A percentile compares a stretch with the other conserved stretches of the same genome.
Evolutionary conservation across 1,140 invertebrate species (phyloP).

Genomic region (Rhysida immarginata): DNA sequence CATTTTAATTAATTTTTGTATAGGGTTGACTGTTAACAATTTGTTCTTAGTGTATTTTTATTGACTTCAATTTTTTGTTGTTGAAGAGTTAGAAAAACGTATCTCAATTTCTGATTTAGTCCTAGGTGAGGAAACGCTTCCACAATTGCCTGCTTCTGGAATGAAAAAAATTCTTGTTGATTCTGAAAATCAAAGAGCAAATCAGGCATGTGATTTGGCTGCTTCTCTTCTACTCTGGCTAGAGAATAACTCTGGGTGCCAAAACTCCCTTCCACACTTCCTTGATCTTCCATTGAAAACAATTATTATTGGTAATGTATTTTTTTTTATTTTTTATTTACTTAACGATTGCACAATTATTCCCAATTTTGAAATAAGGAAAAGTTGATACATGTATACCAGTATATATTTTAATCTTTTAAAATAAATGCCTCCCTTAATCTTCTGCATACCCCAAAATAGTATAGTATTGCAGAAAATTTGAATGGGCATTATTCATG

Average conservation of each 20-base stretch:
- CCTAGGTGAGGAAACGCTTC: background rate
- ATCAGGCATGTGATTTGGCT: constrained; percentile 14
- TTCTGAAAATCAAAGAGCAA: constrained; percentile 8
- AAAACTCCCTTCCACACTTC: background rate
- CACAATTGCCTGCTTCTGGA: background rate
- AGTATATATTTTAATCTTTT: too few species aligned
- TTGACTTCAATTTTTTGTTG: background rate
- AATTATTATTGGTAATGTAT: constrained; percentile 25
- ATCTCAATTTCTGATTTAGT: too few species aligned
- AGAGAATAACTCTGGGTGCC: background rate
- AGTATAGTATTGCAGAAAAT: too few species aligned
- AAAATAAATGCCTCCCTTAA: too few species aligned
- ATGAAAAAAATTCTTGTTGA: background rate
- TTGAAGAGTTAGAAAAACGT: background rate
- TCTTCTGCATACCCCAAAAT: too few species aligned
- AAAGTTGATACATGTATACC: too few species aligned
- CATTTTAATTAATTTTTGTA: background rate
- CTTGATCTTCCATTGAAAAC: constrained; percentile 22
- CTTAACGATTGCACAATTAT: too few species aligned
- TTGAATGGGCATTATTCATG: too few species aligned
- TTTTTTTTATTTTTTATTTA: constrained; percentile 7
- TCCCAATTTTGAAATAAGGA: too few species aligned
- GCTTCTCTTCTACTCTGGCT: constrained; percentile 29
- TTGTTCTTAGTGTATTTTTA: too few species aligned
- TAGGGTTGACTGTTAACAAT: too few species aligned